phyloP scores from a whole-genome alignment of 2,888 invertebrate genomes.

The Cyclophora punctaria region DNA sequence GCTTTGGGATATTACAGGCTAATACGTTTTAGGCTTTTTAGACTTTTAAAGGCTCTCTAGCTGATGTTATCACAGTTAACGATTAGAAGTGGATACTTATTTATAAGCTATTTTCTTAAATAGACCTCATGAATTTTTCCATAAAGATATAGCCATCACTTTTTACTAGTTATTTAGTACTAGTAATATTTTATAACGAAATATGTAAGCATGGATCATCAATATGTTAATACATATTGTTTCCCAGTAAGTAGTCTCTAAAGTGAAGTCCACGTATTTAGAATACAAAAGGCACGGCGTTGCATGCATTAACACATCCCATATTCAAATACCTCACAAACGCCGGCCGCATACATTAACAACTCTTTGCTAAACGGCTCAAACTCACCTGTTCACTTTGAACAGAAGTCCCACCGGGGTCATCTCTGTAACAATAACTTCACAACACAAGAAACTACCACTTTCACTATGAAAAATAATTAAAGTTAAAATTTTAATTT shows the following conservation, averaged over 20 bases:
- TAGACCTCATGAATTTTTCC: too few relatives aligned
- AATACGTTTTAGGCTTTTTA: too few relatives aligned
- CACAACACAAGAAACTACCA: conserved; percentile 27
- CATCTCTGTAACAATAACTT: conserved; percentile 46
- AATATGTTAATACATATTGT: conserved; percentile 6
- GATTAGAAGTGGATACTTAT: too few relatives aligned
- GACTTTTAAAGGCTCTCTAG: too few relatives aligned
- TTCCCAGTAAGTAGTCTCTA: conserved; percentile 10
- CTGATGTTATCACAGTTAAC: too few relatives aligned
- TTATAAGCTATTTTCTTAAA: too few relatives aligned
- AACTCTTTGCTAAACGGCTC: conserved; percentile 30
- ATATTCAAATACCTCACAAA: conserved; percentile 30
- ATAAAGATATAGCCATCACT: too few relatives aligned
- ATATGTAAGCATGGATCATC: neutral
- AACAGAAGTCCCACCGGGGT: conserved; percentile 77
- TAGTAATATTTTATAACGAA: too few relatives aligned
- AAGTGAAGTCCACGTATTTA: conserved; percentile 25
- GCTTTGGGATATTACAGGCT: too few relatives aligned
- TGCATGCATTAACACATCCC: conserved; percentile 37
- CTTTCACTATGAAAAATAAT: conserved; percentile 6
- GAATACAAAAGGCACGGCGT: conserved; percentile 27
- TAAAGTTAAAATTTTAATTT: neutral
- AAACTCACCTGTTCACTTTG: conserved; percentile 78
- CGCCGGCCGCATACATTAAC: conserved; percentile 12
- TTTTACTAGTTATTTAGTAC: too few relatives aligned